Evolutionary conservation across 2,888 invertebrate species (phyloP).

Genomic region (Leptopilina syphax): DNA sequence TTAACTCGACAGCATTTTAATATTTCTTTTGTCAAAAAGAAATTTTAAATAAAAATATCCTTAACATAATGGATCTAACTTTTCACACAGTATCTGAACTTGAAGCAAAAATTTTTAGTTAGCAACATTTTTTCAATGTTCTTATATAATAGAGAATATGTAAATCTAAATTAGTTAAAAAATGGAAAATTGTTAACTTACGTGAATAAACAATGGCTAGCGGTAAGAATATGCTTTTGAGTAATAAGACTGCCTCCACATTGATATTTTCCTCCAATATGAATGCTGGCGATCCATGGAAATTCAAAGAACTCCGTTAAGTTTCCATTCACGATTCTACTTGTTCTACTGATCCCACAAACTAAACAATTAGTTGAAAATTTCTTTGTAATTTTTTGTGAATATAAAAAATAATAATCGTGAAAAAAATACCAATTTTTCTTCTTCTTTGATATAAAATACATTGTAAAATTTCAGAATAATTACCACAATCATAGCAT

Average conservation of each 20-base stretch:
- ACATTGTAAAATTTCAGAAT: not conserved
- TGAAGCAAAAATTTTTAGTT: too few species aligned
- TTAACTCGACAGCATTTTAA: too few species aligned
- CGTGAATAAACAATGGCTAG: slow-evolving; percentile 87
- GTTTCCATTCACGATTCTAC: slow-evolving; percentile 85
- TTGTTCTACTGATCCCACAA: slow-evolving; percentile 81
- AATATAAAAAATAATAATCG: not conserved
- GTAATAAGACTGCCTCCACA: slow-evolving; percentile 87
- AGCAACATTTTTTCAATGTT: too few species aligned
- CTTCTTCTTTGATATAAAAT: not conserved
- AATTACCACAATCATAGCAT: slow-evolving; percentile 72
- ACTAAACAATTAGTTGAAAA: slow-evolving; percentile 69
- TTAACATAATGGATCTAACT: too few species aligned
- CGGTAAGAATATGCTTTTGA: slow-evolving; percentile 84
- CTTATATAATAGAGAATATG: too few species aligned
- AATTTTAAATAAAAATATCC: too few species aligned
- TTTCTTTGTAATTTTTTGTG: not conserved
- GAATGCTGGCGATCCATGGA: slow-evolving; percentile 87
- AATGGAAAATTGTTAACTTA: slow-evolving; percentile 72
- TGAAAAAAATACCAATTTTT: not conserved
- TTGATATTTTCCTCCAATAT: slow-evolving; percentile 82
- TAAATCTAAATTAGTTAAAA: too few species aligned
- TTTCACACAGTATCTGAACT: too few species aligned
- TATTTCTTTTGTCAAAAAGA: too few species aligned
- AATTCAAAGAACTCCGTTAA: slow-evolving; percentile 83